Base-by-base conservation (phyloP, 2,888 invertebrate species). In the Melinopterus prodromus region DNA sequence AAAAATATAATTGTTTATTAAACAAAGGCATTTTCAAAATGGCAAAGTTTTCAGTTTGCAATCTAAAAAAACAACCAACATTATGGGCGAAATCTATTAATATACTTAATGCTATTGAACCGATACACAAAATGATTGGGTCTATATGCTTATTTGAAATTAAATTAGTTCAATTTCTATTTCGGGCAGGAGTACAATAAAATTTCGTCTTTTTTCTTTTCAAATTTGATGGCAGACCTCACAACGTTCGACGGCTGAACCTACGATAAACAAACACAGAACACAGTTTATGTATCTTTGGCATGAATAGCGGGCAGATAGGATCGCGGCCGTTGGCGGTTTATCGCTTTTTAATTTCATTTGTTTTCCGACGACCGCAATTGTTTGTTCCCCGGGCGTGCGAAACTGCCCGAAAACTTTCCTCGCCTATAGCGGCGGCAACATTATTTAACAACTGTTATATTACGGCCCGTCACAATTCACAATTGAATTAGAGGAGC, bases 301-400 rank as follows among this genome's bases (percentile, higher is more conserved):
- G 53, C 53, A 53, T 53, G 53, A 53, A 53, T 53, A 53, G 53
- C 53, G 53, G 5, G 53, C 53, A 53, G 53, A 53, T 53, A 53
- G 53, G 3, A 53, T 53, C 53, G 53, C 53, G 53, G 53, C 53
- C 53, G 53, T 53, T 53, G 2, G 7, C 53, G 53, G 2, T 53
- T 53, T 53, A 53, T 53, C 53, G 53, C 53, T 53, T 53, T 53
- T 53, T 53, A 53, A 53, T 53, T 53, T 53, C 53, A 53, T 53
- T 53, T 53, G 53, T 53, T 53, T 53, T 12, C 53, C 53, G 53
- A 53, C 53, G 53, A 53, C 53, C 53, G 53, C 53, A 53, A 53
- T 53, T 53, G 53, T 53, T 53, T 53, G 53, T 53, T 53, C 53
- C 5, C 12, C 53, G 53, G 53, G 53, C 53, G 53, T 53, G 53